Percentiles rank a stretch among this genome's conserved stretches.
These are phyloP conservation scores for Streptopelia turtur DNA, from an alignment of 2,797 vertebrate genomes.

Conservation along the genomic window DNA sequence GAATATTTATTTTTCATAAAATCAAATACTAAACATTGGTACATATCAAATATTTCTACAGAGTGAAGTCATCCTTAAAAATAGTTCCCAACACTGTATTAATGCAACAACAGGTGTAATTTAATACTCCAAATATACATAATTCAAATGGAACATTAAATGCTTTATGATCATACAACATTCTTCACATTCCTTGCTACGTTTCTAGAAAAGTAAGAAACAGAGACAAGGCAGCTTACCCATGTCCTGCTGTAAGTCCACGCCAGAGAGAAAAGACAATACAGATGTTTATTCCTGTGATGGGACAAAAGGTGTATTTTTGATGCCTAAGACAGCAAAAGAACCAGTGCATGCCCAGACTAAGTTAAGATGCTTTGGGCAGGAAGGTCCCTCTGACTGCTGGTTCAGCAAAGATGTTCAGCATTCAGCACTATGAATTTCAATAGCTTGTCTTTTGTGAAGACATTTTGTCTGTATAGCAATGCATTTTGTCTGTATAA, in stretches of 20 bases:
- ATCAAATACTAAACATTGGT: neutral
- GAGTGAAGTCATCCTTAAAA: neutral
- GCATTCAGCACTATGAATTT: neutral
- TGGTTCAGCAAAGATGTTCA: neutral
- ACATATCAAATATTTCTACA: neutral
- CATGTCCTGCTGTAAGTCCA: neutral
- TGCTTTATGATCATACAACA: neutral
- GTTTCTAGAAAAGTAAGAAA: neutral
- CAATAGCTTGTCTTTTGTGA: neutral
- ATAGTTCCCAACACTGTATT: neutral
- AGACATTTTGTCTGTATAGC: neutral
- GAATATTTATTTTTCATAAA: neutral
- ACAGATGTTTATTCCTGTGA: neutral
- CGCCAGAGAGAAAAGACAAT: neutral
- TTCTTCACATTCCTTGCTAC: neutral
- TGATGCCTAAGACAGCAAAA: neutral
- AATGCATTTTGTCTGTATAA: neutral
- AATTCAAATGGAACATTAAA: neutral
- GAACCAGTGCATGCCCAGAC: neutral
- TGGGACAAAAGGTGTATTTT: neutral
- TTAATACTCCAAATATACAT: neutral
- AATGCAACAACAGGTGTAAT: neutral
- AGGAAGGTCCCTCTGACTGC: neutral
- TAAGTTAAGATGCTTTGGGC: neutral
- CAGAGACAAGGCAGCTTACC: slow-evolving; percentile 4